Evolutionary conservation across 2,797 vertebrate species (phyloP), one percentile per base, ranked within the genome.

Genomic region (Oryzias sinensis): DNA sequence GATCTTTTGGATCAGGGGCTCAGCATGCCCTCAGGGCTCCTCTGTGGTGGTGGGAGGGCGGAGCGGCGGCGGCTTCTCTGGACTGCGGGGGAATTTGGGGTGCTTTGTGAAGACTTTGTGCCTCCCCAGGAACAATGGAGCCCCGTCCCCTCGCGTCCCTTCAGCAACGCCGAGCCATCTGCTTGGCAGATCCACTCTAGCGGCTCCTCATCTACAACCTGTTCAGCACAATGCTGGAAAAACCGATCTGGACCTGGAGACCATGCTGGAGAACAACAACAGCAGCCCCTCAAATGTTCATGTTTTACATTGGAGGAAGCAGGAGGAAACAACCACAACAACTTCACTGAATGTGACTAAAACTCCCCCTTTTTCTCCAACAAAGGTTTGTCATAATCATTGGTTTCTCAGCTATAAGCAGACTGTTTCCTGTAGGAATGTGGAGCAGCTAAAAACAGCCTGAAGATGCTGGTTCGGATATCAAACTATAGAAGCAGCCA

Each of bases 131-230:
- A 87, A 90, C 87, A 91, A 89, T 86, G 81, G 83, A 79, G 63
- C 20, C 61, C 47, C 29, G 29, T 73, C 65, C 79, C 74, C 43
- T 56, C 59, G 75, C 75, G 77, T 74, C 79, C 74, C 71, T 66
- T 70, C 7, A 72, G 81, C 52, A 70, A 57, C 59, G 78, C 75
- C 76, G 44, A 64, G 80, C 91, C 90, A 93, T 92, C 90, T 91
- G 90, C 84, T 84, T 73, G 5, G 45, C 65, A 20, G 63, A 54
- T 41, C 74, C 76, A 85, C 83, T 88, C 80, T 79, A 65, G 70
- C 54, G 74, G 77, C 83, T 65, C 58, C 69, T 81, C 75, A 86
- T 75, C 78, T 84, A 74, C 87, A 89, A 91, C 90, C 90, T 91
- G 89, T 91, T 89, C 83, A 49, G 75, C 59, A 20, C 24, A 56